Evolutionary conservation across 2,888 invertebrate species (phyloP).

Genomic region (Cosmorhoe ocellata): DNA sequence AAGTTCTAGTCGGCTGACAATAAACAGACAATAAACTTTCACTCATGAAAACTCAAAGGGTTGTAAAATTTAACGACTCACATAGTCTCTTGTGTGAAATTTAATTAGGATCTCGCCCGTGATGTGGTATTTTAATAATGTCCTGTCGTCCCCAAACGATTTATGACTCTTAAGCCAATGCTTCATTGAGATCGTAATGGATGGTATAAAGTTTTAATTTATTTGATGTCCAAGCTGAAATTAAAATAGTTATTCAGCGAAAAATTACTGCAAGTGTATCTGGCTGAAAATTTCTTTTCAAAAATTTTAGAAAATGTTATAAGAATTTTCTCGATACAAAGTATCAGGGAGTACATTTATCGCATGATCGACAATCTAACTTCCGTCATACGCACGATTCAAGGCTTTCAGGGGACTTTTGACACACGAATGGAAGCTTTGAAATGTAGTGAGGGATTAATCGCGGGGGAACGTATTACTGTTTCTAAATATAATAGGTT

Average conservation of each 20-base stretch:
- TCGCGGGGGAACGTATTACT: neutral
- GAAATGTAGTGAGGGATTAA: conserved; percentile 2
- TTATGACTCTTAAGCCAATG: conserved; percentile 56
- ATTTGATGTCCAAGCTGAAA: conserved; percentile 37
- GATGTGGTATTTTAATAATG: conserved; percentile 75
- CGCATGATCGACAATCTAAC: conserved; percentile 53
- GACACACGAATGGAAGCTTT: conserved; percentile 32
- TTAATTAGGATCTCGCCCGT: conserved; percentile 71
- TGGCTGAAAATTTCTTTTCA: no score
- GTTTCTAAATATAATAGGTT: no score
- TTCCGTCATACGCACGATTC: conserved; percentile 55
- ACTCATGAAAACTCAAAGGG: conserved; percentile 65
- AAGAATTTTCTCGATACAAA: neutral
- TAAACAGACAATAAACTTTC: conserved; percentile 50
- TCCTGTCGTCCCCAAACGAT: conserved; percentile 57
- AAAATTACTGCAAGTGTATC: conserved; percentile 6
- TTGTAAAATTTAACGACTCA: conserved; percentile 68
- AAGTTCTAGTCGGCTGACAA: conserved; percentile 28
- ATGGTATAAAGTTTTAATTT: conserved; percentile 61
- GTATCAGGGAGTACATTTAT: conserved; percentile 45
- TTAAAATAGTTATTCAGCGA: conserved; percentile 8
- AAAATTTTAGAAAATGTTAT: no score
- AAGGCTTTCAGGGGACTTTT: conserved; percentile 11
- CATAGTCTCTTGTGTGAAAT: conserved; percentile 67
- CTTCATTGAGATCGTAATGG: conserved; percentile 54